phyloP scores from a whole-genome alignment of 2,888 invertebrate genomes.

The Ferdinandea cuprea region DNA sequence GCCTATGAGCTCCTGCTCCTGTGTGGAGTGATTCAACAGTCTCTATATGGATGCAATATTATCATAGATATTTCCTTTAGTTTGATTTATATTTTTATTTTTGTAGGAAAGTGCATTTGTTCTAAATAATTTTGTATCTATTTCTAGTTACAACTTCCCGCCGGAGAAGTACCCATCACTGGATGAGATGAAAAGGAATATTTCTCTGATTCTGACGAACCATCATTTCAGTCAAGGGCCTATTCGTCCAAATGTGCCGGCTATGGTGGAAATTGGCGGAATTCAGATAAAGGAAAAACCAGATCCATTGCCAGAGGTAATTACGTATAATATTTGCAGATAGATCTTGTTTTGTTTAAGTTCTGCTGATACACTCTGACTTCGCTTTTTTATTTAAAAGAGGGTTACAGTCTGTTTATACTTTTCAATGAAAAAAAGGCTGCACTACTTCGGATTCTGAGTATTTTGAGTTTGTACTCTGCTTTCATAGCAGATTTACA shows the following conservation, averaged over 20 bases:
- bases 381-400: not conserved
- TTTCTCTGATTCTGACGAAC: slow-evolving; percentile 78
- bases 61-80: too few species aligned
- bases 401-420: too few species aligned
- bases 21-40: too few species aligned
- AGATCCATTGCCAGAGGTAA: slow-evolving; percentile 77
- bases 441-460: too few species aligned
- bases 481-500: too few species aligned
- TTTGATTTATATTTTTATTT: not conserved
- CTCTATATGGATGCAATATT: not conserved
- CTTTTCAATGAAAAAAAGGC: too few species aligned
- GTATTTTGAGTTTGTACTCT: too few species aligned
- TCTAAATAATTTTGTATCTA: slow-evolving; percentile 4
- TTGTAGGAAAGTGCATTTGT: not conserved
- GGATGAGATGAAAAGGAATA: slow-evolving; percentile 77
- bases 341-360: too few species aligned
- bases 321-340: too few species aligned
- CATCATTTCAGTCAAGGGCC: slow-evolving; percentile 78
- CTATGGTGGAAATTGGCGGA: slow-evolving; percentile 79
- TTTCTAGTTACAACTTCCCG: slow-evolving; percentile 77
- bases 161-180: slow-evolving; percentile 78
- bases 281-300: slow-evolving; percentile 79
- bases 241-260: slow-evolving; percentile 78
- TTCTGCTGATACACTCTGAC: not conserved
- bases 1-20: too few species aligned